These are phyloP conservation scores for Leucophora obtusa DNA, from an alignment of 2,888 invertebrate genomes.

Conservation along the genomic window DNA sequence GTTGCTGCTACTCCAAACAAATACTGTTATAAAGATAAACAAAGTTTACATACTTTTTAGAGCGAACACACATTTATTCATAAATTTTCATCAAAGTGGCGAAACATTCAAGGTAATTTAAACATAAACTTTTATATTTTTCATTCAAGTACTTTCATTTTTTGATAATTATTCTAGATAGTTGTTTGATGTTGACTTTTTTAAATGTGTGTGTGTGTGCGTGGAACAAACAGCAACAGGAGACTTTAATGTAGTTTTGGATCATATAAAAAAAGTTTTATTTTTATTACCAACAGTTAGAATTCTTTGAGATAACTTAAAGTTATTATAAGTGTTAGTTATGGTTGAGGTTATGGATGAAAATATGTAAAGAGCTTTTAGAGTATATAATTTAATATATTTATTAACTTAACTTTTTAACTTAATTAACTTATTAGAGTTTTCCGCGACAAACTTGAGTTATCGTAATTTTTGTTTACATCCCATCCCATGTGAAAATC, in stretches of 20 bases:
- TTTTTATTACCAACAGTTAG: not conserved
- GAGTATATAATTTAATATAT: too few species aligned
- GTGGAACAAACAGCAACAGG: conserved; percentile 23
- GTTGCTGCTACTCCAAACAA: conserved; percentile 20
- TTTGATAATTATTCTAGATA: conserved; percentile 20
- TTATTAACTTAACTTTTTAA: too few species aligned
- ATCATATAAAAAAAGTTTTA: not conserved
- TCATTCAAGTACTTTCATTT: conserved; percentile 33
- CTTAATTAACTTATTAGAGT: too few species aligned
- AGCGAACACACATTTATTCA: not conserved
- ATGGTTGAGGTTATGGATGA: too few species aligned
- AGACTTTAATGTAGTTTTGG: not conserved
- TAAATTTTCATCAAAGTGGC: conserved; percentile 10
- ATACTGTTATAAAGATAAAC: conserved; percentile 36
- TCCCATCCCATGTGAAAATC: too few species aligned
- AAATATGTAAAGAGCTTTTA: too few species aligned
- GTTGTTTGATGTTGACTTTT: conserved; percentile 10
- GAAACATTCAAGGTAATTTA: conserved; percentile 57
- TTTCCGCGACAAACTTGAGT: too few species aligned
- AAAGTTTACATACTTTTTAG: conserved; percentile 39
- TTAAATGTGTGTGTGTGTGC: not conserved
- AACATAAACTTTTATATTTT: conserved; percentile 46
- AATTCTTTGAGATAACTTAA: too few species aligned
- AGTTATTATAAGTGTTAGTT: too few species aligned
- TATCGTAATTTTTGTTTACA: too few species aligned